phyloP scores from a whole-genome alignment of 1,140 invertebrate genomes.

The Heliconius eleuchia region DNA sequence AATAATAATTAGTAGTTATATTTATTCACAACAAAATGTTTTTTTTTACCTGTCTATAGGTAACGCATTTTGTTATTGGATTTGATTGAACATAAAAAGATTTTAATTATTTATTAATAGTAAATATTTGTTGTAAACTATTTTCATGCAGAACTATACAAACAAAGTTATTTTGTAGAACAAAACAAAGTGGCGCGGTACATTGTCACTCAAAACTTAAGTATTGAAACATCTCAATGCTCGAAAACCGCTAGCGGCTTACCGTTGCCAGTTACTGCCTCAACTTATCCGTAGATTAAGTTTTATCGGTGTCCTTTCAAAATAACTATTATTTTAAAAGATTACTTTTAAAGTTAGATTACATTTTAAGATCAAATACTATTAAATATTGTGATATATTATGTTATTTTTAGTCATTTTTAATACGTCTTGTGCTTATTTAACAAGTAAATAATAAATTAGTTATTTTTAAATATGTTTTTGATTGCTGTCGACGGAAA shows the following conservation, averaged over 20 bases:
- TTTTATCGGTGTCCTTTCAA: slow-evolving; percentile 16
- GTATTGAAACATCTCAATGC: slow-evolving; percentile 53
- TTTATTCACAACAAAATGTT: slow-evolving; percentile 17
- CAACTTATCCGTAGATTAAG: slow-evolving; percentile 55
- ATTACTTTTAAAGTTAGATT: no score
- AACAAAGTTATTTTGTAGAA: slow-evolving; percentile 65
- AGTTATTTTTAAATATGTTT: no score
- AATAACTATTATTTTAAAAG: slow-evolving; percentile 11
- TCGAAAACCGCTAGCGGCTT: slow-evolving; percentile 56
- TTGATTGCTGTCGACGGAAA: no score
- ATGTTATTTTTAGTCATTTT: no score
- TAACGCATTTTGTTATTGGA: not conserved
- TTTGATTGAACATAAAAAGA: not conserved
- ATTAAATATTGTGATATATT: no score
- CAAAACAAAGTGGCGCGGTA: slow-evolving; percentile 50
- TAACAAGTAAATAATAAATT: not conserved
- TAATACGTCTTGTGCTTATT: not conserved
- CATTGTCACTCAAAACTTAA: slow-evolving; percentile 53
- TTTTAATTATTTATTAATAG: no score
- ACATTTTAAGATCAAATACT: no score
- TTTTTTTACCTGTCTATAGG: not conserved
- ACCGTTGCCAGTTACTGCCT: slow-evolving; percentile 46
- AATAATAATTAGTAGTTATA: slow-evolving; percentile 37
- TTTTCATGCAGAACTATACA: slow-evolving; percentile 29
- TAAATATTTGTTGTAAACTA: not conserved